Percentiles rank a stretch among this genome's conserved stretches.
Conservation (phyloP, 2,797 vertebrate genomes). For the Oryzias dopingdopingensis region DNA sequence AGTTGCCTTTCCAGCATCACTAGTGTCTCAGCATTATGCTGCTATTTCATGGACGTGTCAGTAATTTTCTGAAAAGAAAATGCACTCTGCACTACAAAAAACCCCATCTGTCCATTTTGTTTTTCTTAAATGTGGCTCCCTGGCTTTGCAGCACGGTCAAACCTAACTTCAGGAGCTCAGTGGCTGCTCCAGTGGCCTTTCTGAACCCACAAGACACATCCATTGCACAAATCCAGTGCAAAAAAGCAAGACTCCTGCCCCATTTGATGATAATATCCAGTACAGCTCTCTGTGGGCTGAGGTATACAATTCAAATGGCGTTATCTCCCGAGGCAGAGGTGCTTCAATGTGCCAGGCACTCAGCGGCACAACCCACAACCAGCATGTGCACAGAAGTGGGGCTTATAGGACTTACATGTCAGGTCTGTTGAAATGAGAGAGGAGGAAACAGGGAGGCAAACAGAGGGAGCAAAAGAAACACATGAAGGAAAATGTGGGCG, state of each 20-base stretch:
- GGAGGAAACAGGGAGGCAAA: slow-evolving; percentile 46
- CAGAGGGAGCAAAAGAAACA: slow-evolving; percentile 35
- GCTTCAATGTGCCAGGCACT: slow-evolving; percentile 61
- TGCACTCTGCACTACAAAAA: slow-evolving; percentile 13
- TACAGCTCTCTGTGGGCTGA: slow-evolving; percentile 32
- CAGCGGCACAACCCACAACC: slow-evolving; percentile 48
- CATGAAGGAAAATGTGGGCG: slow-evolving; percentile 32
- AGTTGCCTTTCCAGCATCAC: slow-evolving; percentile 47
- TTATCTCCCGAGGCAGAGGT: slow-evolving; percentile 63
- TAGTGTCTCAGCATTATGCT: slow-evolving; percentile 44
- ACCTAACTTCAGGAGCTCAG: slow-evolving; percentile 6
- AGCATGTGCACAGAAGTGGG: slow-evolving; percentile 50
- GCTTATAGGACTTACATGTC: slow-evolving; percentile 52
- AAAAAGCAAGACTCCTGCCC: slow-evolving; percentile 31
- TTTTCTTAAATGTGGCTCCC: slow-evolving; percentile 12
- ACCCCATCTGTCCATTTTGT: slow-evolving; percentile 25
- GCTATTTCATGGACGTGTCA: slow-evolving; percentile 62
- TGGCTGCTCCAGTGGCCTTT: slow-evolving; percentile 2
- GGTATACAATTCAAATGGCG: slow-evolving; percentile 59
- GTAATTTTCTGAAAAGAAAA: slow-evolving; percentile 58
- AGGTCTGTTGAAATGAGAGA: slow-evolving; percentile 57
- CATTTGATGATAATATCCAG: slow-evolving; percentile 57
- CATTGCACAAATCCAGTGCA: background rate
- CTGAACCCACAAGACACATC: slow-evolving; percentile 11
- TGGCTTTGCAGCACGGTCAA: slow-evolving; percentile 10